These are phyloP conservation scores for Pachyuromys duprasi DNA, from an alignment of 2,797 vertebrate species.

Conservation along the genomic window DNA sequence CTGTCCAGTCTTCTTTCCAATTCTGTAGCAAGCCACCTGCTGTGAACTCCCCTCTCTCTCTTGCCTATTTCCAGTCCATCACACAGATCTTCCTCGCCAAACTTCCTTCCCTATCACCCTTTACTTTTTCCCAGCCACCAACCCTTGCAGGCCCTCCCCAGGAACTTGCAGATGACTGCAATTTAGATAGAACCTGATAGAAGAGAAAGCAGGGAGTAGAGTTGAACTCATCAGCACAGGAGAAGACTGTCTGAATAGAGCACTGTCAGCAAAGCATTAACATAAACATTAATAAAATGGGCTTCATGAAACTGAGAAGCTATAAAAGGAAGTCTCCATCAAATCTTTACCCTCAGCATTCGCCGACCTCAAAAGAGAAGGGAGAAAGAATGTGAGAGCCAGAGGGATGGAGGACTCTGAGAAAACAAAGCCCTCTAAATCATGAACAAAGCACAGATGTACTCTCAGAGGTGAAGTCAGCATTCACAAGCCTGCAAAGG, in stretches of 20 bases:
- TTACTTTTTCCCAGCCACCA: neutral
- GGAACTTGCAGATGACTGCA: neutral
- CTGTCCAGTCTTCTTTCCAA: neutral
- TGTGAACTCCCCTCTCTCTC: neutral
- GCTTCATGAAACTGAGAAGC: neutral
- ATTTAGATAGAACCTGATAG: neutral
- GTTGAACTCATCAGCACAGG: neutral
- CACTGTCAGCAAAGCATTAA: neutral
- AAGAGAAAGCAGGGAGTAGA: too few species aligned
- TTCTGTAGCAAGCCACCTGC: neutral
- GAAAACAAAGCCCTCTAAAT: neutral
- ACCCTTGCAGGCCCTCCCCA: too few species aligned
- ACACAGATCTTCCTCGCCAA: neutral
- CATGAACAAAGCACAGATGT: neutral
- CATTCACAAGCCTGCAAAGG: neutral
- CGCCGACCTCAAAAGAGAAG: neutral
- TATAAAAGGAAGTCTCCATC: neutral
- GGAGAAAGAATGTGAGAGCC: neutral
- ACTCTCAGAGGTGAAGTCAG: neutral
- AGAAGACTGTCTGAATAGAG: neutral
- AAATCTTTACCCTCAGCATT: neutral
- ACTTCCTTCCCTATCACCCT: too few species aligned
- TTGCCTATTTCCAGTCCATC: fast-evolving
- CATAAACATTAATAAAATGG: neutral
- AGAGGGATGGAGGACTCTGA: neutral